These are phyloP conservation scores for Limonius californicus DNA, from an alignment of 1,140 invertebrate species.

Conservation along the genomic window DNA sequence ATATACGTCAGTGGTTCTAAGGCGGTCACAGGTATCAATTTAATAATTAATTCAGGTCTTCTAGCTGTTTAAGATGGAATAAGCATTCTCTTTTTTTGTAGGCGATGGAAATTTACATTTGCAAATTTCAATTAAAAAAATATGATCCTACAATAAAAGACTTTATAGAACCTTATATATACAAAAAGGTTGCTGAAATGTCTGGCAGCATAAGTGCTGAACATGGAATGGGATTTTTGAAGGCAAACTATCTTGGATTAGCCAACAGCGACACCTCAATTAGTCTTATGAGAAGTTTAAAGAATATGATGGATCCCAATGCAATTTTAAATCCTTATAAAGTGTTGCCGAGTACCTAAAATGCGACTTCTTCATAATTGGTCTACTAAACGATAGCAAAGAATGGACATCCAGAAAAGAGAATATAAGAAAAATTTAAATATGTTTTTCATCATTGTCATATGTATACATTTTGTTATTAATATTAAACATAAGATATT, in stretches of 20 bases:
- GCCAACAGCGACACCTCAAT: conserved; percentile 73
- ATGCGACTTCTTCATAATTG: neutral
- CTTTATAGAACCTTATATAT: conserved; percentile 82
- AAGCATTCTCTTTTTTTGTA: conserved; percentile 42
- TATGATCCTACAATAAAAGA: conserved; percentile 65
- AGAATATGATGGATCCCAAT: conserved; percentile 85
- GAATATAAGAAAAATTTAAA: no score
- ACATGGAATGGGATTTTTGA: conserved; percentile 91
- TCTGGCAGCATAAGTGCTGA: conserved; percentile 92
- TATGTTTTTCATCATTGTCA: neutral
- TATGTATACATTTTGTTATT: no score
- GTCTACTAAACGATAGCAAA: no score
- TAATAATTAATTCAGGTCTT: no score
- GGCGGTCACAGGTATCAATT: no score
- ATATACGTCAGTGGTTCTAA: no score
- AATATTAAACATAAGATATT: no score
- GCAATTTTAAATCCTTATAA: conserved; percentile 96
- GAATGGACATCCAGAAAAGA: no score
- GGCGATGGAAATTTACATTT: conserved; percentile 90
- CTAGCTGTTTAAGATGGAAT: no score
- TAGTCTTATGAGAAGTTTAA: conserved; percentile 77
- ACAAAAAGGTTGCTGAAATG: conserved; percentile 72
- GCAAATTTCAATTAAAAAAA: conserved; percentile 70
- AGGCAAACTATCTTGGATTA: conserved; percentile 78
- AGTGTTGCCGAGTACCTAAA: conserved; percentile 56